These are phyloP conservation scores for Lordiphosa clarofinis DNA, from an alignment of 1,140 invertebrate genomes.

Conservation along the genomic window DNA sequence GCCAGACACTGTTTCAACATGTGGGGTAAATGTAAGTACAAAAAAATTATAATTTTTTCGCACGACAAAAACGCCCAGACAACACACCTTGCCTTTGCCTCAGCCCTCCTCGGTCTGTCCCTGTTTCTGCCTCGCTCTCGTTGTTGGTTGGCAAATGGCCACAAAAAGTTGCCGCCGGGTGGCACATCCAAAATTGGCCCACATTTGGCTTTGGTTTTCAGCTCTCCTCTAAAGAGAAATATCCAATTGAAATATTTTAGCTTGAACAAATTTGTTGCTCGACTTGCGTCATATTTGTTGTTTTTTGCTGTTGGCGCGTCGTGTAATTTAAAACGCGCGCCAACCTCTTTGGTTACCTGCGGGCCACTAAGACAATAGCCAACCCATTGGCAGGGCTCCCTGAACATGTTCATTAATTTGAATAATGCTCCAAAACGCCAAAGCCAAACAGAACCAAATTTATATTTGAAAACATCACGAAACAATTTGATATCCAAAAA, in stretches of 20 bases:
- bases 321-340: constrained; percentile 64
- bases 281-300: constrained; percentile 49
- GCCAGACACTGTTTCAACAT: constrained; percentile 19
- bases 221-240: constrained; percentile 5
- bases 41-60: constrained; percentile 47
- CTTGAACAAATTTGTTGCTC: constrained; percentile 7
- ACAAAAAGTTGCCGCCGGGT: constrained; percentile 56
- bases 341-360: constrained; percentile 64
- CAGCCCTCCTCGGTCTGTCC: no score
- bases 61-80: constrained; percentile 37
- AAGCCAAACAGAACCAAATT: constrained; percentile 19
- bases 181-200: constrained; percentile 64
- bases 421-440: constrained; percentile 66
- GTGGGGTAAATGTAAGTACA: constrained; percentile 39
- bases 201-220: constrained; percentile 44
- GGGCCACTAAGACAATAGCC: constrained; percentile 21
- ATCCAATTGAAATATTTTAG: no score
- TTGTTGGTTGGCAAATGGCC: constrained; percentile 48
- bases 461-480: constrained; percentile 19
- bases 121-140: background rate
- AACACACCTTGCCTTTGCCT: background rate
- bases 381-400: constrained; percentile 10
- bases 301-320: constrained; percentile 1
- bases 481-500: constrained; percentile 8
- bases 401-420: constrained; percentile 73